A percentile compares a stretch with the other conserved stretches of the same genome.
Evolutionary conservation across 2,113 vertebrate genomes (phyloP).

Genomic region (Coracopsis vasa): DNA sequence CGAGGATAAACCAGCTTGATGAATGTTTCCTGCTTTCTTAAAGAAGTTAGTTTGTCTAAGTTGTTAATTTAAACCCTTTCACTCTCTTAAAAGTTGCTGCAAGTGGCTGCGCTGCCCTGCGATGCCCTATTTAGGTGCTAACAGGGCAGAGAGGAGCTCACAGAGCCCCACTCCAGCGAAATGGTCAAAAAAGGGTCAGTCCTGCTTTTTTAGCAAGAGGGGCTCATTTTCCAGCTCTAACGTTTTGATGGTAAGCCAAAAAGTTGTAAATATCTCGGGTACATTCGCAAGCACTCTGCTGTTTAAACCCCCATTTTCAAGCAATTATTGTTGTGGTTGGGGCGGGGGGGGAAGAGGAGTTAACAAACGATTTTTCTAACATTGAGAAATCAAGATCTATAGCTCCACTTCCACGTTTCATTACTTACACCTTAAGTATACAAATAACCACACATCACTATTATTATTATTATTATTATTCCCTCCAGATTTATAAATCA

Average conservation of each 20-base stretch:
- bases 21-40: constrained; percentile 7
- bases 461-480: not conserved
- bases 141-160: not conserved
- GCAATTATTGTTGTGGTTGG: not conserved
- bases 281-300: not conserved
- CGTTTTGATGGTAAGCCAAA: constrained; percentile 43
- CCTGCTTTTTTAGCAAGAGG: constrained; percentile 25
- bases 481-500: not conserved
- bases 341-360: not conserved
- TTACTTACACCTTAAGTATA: not conserved
- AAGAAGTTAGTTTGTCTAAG: not conserved
- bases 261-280: not conserved
- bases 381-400: not conserved
- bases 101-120: constrained; percentile 9
- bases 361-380: constrained; percentile 34
- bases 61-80: constrained; percentile 35
- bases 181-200: constrained; percentile 27
- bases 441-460: not conserved
- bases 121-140: constrained; percentile 31
- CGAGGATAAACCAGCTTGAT: not conserved
- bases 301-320: constrained; percentile 24
- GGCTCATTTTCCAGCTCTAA: constrained; percentile 44
- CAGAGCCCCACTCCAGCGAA: not conserved
- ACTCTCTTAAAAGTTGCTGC: constrained; percentile 27
- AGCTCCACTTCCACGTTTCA: not conserved